These are phyloP conservation scores for Ia io DNA, from an alignment of 2,113 vertebrate species.

Conservation along the genomic window DNA sequence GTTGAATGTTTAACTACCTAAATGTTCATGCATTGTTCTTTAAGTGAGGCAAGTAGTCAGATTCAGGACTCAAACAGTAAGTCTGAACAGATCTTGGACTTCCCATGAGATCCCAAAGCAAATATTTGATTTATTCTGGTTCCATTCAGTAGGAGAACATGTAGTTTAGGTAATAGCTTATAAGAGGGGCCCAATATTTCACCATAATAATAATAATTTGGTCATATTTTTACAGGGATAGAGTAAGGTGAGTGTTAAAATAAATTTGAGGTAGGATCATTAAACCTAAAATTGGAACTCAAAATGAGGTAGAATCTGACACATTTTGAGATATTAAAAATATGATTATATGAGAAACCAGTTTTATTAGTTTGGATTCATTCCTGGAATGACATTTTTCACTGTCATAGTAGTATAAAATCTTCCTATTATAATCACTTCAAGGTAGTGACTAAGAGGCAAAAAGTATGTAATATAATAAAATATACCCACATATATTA, in stretches of 20 bases:
- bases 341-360: neutral
- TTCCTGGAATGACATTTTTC: conserved; percentile 27
- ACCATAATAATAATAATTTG: neutral
- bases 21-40: neutral
- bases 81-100: neutral
- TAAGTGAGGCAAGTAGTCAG: neutral
- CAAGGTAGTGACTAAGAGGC: neutral
- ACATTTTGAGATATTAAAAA: conserved; percentile 8
- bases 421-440: neutral
- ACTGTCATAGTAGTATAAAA: neutral
- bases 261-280: neutral
- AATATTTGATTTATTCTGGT: neutral
- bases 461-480: neutral
- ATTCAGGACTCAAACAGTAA: neutral
- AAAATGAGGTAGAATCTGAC: neutral
- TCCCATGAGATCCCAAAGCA: neutral
- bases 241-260: neutral
- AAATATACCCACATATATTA: neutral
- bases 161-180: neutral
- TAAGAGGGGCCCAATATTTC: neutral
- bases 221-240: neutral
- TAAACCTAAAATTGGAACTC: neutral
- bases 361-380: conserved; percentile 16
- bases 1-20: neutral
- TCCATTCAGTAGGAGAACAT: neutral